A percentile compares a stretch with the other conserved stretches of the same genome.
These are phyloP conservation scores for Sebastolobus altivelis DNA, from an alignment of 2,797 vertebrate species.

Conservation along the genomic window DNA sequence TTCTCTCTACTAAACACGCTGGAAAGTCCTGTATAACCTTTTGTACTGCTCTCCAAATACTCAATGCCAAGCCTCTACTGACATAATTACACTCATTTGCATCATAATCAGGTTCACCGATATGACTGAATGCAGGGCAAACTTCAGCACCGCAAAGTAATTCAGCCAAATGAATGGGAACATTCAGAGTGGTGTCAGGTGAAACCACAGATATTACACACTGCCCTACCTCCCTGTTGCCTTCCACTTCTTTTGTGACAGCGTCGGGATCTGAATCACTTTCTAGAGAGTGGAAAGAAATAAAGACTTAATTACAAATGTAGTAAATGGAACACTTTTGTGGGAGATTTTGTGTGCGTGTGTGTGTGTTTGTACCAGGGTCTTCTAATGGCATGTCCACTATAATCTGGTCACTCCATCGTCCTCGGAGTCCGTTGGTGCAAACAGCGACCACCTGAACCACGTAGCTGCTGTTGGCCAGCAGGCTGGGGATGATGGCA, in stretches of 20 bases:
- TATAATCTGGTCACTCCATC: slow-evolving; percentile 93
- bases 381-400: slow-evolving; percentile 96
- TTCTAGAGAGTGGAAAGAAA: slow-evolving; percentile 63
- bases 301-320: not conserved
- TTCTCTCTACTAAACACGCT: slow-evolving; percentile 23
- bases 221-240: slow-evolving; percentile 72
- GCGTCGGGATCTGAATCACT: slow-evolving; percentile 70
- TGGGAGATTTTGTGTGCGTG: not conserved
- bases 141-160: slow-evolving; percentile 21
- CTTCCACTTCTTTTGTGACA: slow-evolving; percentile 54
- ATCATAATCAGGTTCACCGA: slow-evolving; percentile 46
- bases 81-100: slow-evolving; percentile 55
- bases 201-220: not conserved
- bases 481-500: slow-evolving; percentile 91
- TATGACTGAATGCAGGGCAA: slow-evolving; percentile 19
- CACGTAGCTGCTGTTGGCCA: slow-evolving; percentile 96
- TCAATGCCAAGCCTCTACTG: slow-evolving; percentile 17
- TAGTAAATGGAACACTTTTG: not conserved
- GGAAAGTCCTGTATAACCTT: slow-evolving; percentile 20
- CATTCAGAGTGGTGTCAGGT: not conserved
- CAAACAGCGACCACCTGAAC: slow-evolving; percentile 96
- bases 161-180: not conserved
- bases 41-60: slow-evolving; percentile 25
- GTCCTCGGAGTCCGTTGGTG: slow-evolving; percentile 92
- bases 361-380: slow-evolving; percentile 81